phyloP scores from a whole-genome alignment of 2,113 vertebrate species.

The Sander lucioperca region DNA sequence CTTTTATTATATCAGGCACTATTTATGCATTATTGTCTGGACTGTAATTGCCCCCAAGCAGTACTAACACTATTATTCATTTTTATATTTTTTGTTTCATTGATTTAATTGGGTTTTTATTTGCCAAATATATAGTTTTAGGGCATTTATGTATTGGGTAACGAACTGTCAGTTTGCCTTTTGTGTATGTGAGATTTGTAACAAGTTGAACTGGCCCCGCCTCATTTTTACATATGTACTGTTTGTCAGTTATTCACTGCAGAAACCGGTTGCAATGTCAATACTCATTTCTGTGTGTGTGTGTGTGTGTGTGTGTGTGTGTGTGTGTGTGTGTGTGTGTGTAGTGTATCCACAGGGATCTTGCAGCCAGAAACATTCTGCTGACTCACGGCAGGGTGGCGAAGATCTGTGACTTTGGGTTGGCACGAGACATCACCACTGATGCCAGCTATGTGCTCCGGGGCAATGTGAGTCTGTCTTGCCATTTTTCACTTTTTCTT shows the following conservation, averaged over 20 bases:
- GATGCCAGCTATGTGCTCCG: constrained; percentile 97
- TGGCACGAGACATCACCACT: constrained; percentile 97
- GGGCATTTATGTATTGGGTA: background rate
- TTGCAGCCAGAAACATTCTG: constrained; percentile 96
- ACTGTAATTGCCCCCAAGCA: background rate
- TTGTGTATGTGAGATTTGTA: constrained; percentile 18
- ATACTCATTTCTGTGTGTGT: constrained; percentile 33
- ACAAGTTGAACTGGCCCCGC: constrained; percentile 3
- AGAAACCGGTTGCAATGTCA: constrained; percentile 44
- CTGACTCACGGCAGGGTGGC: constrained; percentile 96
- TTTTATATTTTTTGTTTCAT: background rate
- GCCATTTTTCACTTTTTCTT: background rate
- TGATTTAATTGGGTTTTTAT: background rate
- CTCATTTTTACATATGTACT: constrained; percentile 10
- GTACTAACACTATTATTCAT: background rate
- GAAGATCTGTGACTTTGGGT: constrained; percentile 98
- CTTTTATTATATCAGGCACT: background rate
- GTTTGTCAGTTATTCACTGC: constrained; percentile 1
- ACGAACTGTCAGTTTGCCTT: background rate
- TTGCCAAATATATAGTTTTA: background rate
- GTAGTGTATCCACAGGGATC: constrained; percentile 97
- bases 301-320: constrained; percentile 15
- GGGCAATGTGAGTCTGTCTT: constrained; percentile 92
- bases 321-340: constrained; percentile 20
- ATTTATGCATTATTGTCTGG: background rate